Base-by-base conservation (phyloP, 2,113 vertebrate genomes). In the Cyanistes caeruleus region DNA sequence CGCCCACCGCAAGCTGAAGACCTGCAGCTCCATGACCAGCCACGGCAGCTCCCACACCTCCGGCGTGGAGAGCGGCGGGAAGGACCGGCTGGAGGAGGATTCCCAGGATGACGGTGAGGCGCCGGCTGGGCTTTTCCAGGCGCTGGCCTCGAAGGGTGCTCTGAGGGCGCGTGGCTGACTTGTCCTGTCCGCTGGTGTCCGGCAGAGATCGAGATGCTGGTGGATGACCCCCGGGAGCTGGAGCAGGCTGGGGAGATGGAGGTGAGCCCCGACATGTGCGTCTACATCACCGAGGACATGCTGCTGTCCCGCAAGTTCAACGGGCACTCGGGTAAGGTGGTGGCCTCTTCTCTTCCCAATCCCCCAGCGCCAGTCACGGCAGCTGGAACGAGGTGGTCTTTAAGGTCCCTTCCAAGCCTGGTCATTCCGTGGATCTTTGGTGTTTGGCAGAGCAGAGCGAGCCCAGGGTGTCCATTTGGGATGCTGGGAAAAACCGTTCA, bases 261-360 rank as follows among this genome's bases (percentile, higher is more conserved):
- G 52, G 97, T 99, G 85, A 99, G 97, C 94, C 99, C 99, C 2
- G 99, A 99, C 80, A 98, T 99, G 97, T 99, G 99, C 15, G 99
- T 99, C 97, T 99, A 99, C 93, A 99, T 99, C 98, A 99, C 99
- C 0, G 99, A 99, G 97, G 99, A 99, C 97, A 99, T 99, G 99
- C 98, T 99, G 91, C 97, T 98, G 39, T 99, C 99, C 0, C 98
- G 98, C 95, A 99, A 99, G 96, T 98, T 98, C 93, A 99, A 99
- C 2, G 99, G 99, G 79, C 99, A 98, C 97, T 99, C 99, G 5
- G 99, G 99, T 99, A 98, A 97, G 79, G 96, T 3, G 6, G 30
- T 2, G 4, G 14, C 30, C 0, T 0, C 79, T 92, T 39, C 72
- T 10, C 3, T 20, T 64, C 41, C 83, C 76, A 4, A 0, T 65